Base-by-base conservation (phyloP, 1,140 invertebrate species). In the Lucilia sericata region DNA sequence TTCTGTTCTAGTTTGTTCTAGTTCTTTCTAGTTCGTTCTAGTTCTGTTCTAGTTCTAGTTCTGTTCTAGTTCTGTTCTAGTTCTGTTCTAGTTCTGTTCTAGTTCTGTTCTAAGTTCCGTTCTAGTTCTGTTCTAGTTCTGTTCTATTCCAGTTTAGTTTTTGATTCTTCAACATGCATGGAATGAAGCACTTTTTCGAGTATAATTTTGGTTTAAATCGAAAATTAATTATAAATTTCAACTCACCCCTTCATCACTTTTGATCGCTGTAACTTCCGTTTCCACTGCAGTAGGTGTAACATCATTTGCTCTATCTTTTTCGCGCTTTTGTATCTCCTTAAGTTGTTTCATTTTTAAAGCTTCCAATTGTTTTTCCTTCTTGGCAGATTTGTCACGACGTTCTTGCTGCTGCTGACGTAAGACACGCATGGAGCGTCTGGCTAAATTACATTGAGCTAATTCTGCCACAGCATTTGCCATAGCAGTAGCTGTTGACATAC, bases 381-480 rank as follows among this genome's bases (percentile, higher is more conserved):
- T 76, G 49, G 51, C 47, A 36, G 34, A 82, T 81, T 80, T 83
- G 7, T 74, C 84, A 14, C 75, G 75, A 51, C 47, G 85, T 9
- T 89, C 86, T 70, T 88, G 21, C 17, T 90, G 88, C 0, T 90
- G 86, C 47, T 87, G 88, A 0, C 86, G 86, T 2, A 88, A 86
- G 2, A 90, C 89, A 0, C 88, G 87, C 47, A 90, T 30, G 2
- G 88, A 90, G 13, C 89, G 86, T 8, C 89, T 85, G 3, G 88
- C 86, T 65, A 90, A 85, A 12, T 85, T 89, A 70, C 88, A 88
- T 55, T 87, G 90, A 36, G 89, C 87, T 34, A 90, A 42, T 65
- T 90, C 89, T 7, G 88, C 85, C 85, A 88, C 88, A 0, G 89
- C 89, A 12, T 70, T 85, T 8, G 88, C 89, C 30, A 90, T 88